Base-by-base conservation (phyloP, 2,888 invertebrate species). In the Abscondita cerata region DNA sequence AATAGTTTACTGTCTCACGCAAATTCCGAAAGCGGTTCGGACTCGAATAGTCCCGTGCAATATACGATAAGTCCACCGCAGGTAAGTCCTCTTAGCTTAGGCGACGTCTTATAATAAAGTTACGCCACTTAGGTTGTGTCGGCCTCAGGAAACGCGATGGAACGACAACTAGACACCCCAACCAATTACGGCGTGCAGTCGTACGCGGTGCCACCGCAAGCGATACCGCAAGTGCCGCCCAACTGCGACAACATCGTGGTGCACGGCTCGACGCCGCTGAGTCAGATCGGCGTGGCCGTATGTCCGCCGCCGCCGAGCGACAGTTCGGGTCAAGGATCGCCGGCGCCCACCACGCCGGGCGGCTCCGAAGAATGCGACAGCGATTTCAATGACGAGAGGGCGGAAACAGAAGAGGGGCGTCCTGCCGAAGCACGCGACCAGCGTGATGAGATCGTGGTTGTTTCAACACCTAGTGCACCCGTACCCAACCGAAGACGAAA, bases 401-500 rank as follows among this genome's bases (percentile, higher is more conserved):
- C 82, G 86, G 68, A 85, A 88, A 72, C 90, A 89, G 73, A 93
- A 93, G 82, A 85, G 97, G 11, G 96, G 97, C 11, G 95, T 97
- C 69, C 85, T 98, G 75, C 97, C 97, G 31, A 91, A 97, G 75
- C 94, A 95, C 78, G 97, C 97, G 68, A 98, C 97, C 54, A 95
- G 95, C 81, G 95, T 95, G 68, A 95, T 97, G 95, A 83, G 96
- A 68, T 93, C 95, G 54, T 97, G 97, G 97, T 86, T 97, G 67
- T 97, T 97, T 83, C 95, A 96, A 79, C 96, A 97, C 81, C 86
- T 97, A 75, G 95, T 96, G 81, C 96, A 96, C 82, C 96, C 96
- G 0, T 96, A 96, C 78, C 96, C 96, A 0, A 95, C 95, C 51
- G 96, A 96, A 80, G 96, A 96, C 75, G 95, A 96, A 79, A 96